These are phyloP conservation scores for Trachythela sp. DNA, from an alignment of 64 coral and sea anemone genomes.

Conservation along the genomic window DNA sequence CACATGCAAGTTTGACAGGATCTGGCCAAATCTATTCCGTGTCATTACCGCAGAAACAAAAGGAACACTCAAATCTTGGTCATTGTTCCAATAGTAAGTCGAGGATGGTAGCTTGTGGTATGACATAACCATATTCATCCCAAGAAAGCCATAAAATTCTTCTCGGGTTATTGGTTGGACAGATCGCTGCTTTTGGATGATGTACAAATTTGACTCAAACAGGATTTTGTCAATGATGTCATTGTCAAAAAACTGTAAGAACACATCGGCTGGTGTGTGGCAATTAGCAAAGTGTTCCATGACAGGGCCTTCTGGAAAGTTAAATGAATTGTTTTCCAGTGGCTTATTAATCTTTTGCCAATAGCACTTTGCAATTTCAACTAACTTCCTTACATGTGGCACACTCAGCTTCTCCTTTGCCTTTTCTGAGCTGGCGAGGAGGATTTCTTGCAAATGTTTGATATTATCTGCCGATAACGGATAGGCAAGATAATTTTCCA, in stretches of 20 bases:
- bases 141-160: conserved; percentile 60
- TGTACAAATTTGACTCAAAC: conserved; percentile 54
- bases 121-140: conserved; percentile 51
- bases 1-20: conserved; percentile 36
- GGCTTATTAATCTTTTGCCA: no score
- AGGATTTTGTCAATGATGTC: neutral
- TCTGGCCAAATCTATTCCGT: conserved; percentile 50
- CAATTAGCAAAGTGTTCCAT: no score
- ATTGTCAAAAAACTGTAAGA: neutral
- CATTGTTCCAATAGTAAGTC: neutral
- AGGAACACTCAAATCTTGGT: neutral
- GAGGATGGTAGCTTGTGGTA: conserved; percentile 44
- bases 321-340: no score
- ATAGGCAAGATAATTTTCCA: no score
- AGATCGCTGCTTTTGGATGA: conserved; percentile 31
- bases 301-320: no score
- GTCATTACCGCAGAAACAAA: conserved; percentile 16
- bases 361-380: no score
- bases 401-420: no score
- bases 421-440: no score
- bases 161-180: conserved; percentile 26
- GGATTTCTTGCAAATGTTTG: no score
- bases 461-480: no score
- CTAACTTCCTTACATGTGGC: no score
- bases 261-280: neutral